Evolutionary conservation across 2,797 vertebrate genomes (phyloP).

Genomic region (Percopsis omiscomaycus): DNA sequence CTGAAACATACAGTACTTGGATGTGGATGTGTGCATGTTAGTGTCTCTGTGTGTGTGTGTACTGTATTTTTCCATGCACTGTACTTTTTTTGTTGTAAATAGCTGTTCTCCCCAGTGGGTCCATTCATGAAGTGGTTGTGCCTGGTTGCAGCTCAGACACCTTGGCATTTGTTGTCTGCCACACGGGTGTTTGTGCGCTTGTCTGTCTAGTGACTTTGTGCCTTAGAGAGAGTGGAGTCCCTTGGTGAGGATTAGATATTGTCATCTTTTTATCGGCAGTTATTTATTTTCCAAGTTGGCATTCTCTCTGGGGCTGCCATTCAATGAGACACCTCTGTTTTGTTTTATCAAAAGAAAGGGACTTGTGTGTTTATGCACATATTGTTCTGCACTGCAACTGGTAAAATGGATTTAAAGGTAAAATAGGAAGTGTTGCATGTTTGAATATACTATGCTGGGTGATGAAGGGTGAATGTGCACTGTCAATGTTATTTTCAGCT

Average conservation of each 20-base stretch:
- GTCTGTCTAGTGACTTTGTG: constrained; percentile 32
- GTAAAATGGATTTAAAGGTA: background rate
- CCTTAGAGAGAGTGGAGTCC: constrained; percentile 47
- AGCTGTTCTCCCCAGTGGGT: constrained; percentile 9
- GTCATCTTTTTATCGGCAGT: constrained; percentile 64
- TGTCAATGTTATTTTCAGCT: no score
- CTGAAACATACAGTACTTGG: no score
- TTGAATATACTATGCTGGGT: no score
- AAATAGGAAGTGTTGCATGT: background rate
- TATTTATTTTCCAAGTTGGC: constrained; percentile 52
- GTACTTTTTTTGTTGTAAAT: no score
- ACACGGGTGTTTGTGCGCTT: no score
- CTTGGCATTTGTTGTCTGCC: no score
- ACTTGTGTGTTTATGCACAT: constrained; percentile 19
- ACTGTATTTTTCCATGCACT: no score
- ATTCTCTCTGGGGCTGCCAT: constrained; percentile 58
- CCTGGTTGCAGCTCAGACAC: constrained; percentile 14
- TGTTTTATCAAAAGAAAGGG: background rate
- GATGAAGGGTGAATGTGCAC: no score
- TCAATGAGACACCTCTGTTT: constrained; percentile 40
- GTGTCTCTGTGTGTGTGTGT: no score
- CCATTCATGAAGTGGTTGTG: background rate
- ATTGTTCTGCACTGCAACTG: constrained; percentile 6
- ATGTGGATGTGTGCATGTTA: no score
- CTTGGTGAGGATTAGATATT: constrained; percentile 58